Evolutionary conservation across 2,113 vertebrate genomes (phyloP).

Genomic region (Ochotona curzoniae): DNA sequence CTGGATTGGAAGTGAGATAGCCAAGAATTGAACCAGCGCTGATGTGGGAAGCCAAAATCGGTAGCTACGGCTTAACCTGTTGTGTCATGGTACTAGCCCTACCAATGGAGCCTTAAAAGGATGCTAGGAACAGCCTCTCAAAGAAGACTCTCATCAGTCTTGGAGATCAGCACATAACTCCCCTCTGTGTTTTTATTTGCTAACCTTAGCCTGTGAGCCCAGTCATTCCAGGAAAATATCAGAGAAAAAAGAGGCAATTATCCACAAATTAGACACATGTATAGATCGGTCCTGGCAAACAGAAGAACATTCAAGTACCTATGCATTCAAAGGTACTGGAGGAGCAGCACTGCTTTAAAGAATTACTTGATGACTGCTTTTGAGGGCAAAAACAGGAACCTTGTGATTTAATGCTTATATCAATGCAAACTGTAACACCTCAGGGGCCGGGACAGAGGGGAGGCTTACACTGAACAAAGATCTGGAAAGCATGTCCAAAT

Average conservation of each 20-base stretch:
- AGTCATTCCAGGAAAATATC: background rate
- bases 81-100: too few relatives aligned
- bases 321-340: background rate
- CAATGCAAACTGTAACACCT: background rate
- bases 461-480: constrained; percentile 13
- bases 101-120: background rate
- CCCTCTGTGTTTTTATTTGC: background rate
- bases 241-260: background rate
- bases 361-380: background rate
- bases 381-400: background rate
- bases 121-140: background rate
- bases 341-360: background rate
- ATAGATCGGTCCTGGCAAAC: background rate
- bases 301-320: too few relatives aligned
- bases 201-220: background rate
- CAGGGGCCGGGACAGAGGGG: background rate
- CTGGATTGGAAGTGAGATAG: too few relatives aligned
- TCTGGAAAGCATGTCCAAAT: background rate
- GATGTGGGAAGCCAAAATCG: too few relatives aligned
- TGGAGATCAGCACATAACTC: background rate
- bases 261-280: background rate
- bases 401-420: background rate
- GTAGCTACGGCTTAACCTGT: too few relatives aligned
- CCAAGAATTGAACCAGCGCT: too few relatives aligned
- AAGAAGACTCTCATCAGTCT: background rate